Conservation (phyloP, 2,797 vertebrate genomes). For the Pseudochirops corinnae region DNA sequence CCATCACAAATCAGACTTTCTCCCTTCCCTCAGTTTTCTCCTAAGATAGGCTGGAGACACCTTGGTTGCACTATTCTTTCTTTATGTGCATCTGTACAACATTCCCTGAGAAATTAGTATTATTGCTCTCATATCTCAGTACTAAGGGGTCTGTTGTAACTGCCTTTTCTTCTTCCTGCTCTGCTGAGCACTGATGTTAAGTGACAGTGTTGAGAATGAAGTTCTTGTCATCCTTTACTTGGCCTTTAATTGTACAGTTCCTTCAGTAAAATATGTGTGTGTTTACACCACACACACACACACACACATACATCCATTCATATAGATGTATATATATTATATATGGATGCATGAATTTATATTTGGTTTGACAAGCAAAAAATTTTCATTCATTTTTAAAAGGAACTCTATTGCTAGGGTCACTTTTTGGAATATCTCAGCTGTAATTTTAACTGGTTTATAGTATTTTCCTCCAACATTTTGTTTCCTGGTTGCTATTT, state of each 20-base stretch:
- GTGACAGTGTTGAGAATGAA: constrained; percentile 60
- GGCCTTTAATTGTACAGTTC: constrained; percentile 68
- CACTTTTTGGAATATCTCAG: constrained; percentile 58
- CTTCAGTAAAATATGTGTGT: constrained; percentile 57
- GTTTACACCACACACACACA: too few species aligned
- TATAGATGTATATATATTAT: neutral
- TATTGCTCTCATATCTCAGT: neutral
- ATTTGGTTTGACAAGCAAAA: constrained; percentile 77
- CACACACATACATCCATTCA: too few species aligned
- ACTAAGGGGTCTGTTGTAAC: neutral
- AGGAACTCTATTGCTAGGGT: constrained; percentile 63
- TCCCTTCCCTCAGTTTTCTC: constrained; percentile 23
- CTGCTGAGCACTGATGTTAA: constrained; percentile 55
- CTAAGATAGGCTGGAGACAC: constrained; percentile 8
- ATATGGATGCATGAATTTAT: constrained; percentile 76
- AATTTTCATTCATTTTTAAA: constrained; percentile 72
- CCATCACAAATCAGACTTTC: neutral
- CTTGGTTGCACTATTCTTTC: neutral
- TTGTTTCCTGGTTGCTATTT: constrained; percentile 46
- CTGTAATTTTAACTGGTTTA: constrained; percentile 68
- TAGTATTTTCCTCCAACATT: constrained; percentile 41
- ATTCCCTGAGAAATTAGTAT: constrained; percentile 34
- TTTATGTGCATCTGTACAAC: neutral
- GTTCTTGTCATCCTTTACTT: constrained; percentile 65
- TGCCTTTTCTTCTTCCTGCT: constrained; percentile 45